Base-by-base conservation (phyloP, 2,797 vertebrate genomes). In the Amphiprion clarkii region DNA sequence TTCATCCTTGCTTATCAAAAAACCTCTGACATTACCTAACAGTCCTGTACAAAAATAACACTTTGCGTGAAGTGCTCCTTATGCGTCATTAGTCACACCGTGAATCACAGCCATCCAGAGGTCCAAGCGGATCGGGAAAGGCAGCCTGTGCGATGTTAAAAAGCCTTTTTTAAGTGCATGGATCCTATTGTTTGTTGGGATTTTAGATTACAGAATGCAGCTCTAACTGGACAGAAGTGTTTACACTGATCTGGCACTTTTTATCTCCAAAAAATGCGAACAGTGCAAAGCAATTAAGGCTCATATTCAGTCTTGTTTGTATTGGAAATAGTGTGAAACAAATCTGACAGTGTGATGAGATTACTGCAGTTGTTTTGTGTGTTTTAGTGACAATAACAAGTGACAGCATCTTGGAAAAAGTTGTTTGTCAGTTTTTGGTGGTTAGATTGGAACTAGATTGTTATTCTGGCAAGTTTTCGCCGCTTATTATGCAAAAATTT, bases 11-110 rank as follows among this genome's bases (percentile, higher is more conserved):
- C 59, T 76, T 55, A 27, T 61, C 16, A 29, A 55, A 23, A 79
- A 80, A 74, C 70, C 67, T 66, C 61, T 78, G 67, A 74, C 54
- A 76, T 87, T 86, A 87, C 54, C 78, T 76, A 86, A 83, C 78
- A 69, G 62, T 53, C 14, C 78, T 85, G 75, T 58, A 69, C 64
- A 62, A 78, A 88, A 89, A 89, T 76, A 91, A 69, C 10, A 33
- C 76, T 86, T 70, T 27, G 59, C 29, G 46, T 67, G 63, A 76
- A 87, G 84, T 73, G 81, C 77, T 82, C 61, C 74, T 84, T 73
- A 6, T 85, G 85, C 58, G 4, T 82, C 75, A 67, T 88, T 82
- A 81, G 76, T 91, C 87, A 87, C 68, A 1, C 23, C 40, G 55
- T 90, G 88, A 90, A 60, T 90, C 88, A 88, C 59, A 5, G 42